These are phyloP conservation scores for Limnephilus lunatus DNA, from an alignment of 2,888 invertebrate species.

Conservation along the genomic window DNA sequence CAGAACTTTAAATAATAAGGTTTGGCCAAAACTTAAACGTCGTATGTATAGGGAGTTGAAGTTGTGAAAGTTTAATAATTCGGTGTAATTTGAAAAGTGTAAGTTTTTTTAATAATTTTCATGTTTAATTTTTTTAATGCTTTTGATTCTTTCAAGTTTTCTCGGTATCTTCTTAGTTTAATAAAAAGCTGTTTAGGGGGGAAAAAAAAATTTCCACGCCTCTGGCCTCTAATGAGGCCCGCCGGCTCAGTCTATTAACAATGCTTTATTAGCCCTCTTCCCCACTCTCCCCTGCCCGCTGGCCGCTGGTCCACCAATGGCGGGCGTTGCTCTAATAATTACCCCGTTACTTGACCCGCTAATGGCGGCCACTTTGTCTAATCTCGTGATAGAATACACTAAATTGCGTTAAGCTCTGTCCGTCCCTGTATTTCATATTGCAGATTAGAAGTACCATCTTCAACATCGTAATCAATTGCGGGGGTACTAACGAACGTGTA, in stretches of 20 bases:
- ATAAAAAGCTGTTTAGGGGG: neutral
- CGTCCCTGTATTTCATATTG: neutral
- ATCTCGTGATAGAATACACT: constrained; percentile 46
- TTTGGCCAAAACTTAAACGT: no score
- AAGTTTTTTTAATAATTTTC: no score
- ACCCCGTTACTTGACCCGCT: constrained; percentile 34
- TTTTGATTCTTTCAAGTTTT: no score
- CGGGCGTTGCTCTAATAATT: constrained; percentile 23
- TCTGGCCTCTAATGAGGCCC: constrained; percentile 20
- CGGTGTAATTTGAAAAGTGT: no score
- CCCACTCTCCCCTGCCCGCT: neutral
- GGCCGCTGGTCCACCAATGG: constrained; percentile 14
- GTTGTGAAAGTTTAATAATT: no score
- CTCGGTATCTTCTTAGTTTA: neutral
- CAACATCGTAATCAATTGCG: neutral
- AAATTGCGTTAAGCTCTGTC: constrained; percentile 20
- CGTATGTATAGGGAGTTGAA: no score
- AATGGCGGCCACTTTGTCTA: constrained; percentile 38
- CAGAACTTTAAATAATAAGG: no score
- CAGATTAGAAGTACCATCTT: neutral
- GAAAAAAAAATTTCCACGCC: neutral
- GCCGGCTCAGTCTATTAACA: constrained; percentile 27
- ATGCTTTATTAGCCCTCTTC: constrained; percentile 1
- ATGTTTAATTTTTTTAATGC: no score
- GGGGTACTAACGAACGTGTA: neutral